These are phyloP conservation scores for Notoglanidium macrostoma DNA, from an alignment of 2,797 vertebrate genomes.

Conservation along the genomic window DNA sequence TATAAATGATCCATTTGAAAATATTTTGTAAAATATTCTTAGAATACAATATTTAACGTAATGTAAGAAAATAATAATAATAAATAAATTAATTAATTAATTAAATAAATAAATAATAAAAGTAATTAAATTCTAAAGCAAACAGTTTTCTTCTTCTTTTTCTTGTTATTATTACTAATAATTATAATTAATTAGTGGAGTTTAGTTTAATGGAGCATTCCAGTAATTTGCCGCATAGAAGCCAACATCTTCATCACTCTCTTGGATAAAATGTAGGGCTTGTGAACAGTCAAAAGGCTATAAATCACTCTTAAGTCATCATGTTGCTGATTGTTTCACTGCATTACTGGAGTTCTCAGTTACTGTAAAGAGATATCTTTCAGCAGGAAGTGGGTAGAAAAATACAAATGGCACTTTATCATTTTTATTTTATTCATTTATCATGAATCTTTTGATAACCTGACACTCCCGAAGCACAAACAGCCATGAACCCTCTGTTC, in stretches of 20 bases:
- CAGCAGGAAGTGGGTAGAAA: conserved; percentile 15
- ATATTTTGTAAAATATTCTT: background rate
- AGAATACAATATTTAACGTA: background rate
- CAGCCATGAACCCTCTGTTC: background rate
- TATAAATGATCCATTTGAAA: background rate
- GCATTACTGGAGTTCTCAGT: background rate
- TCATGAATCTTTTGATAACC: conserved; percentile 9
- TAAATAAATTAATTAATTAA: too few relatives aligned
- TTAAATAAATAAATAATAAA: too few relatives aligned
- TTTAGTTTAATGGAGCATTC: background rate
- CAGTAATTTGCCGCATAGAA: background rate
- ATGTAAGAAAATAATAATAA: background rate
- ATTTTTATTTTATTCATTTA: background rate
- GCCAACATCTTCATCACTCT: background rate
- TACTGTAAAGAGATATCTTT: conserved; percentile 16
- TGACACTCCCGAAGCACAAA: background rate
- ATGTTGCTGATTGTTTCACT: background rate
- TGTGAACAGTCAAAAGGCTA: too few relatives aligned
- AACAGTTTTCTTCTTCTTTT: too few relatives aligned
- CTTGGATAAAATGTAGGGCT: background rate
- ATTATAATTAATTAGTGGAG: too few relatives aligned
- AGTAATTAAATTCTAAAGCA: too few relatives aligned
- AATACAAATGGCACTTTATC: background rate
- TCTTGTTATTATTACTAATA: too few relatives aligned
- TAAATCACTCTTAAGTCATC: background rate